Evolutionary conservation across 2,888 invertebrate genomes (phyloP).

Genomic region (Drosophila mulleri): DNA sequence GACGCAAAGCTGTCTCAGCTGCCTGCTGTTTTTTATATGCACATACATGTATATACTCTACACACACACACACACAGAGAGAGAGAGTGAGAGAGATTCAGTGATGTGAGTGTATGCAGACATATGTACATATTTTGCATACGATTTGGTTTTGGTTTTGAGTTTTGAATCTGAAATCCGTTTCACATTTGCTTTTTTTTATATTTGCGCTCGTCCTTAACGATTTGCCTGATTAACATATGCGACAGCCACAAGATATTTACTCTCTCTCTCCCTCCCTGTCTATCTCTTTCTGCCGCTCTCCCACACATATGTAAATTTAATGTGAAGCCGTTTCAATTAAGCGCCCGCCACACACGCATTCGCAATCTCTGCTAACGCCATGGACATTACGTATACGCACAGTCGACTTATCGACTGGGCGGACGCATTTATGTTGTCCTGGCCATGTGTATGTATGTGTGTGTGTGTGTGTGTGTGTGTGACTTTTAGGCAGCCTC

Average conservation of each 20-base stretch:
- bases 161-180: slow-evolving; percentile 54
- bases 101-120: slow-evolving; percentile 10
- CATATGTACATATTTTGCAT: slow-evolving; percentile 56
- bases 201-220: slow-evolving; percentile 18
- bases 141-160: slow-evolving; percentile 50
- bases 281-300: neutral
- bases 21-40: slow-evolving; percentile 7
- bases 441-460: neutral
- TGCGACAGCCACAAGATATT: slow-evolving; percentile 26
- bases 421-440: slow-evolving; percentile 30
- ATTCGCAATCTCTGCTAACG: slow-evolving; percentile 23
- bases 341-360: slow-evolving; percentile 33
- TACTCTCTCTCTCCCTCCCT: neutral
- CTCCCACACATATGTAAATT: neutral
- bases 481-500: slow-evolving; percentile 42
- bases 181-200: slow-evolving; percentile 25
- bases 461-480: neutral
- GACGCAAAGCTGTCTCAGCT: slow-evolving; percentile 43
- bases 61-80: neutral
- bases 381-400: slow-evolving; percentile 50
- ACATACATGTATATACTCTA: neutral
- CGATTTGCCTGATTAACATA: slow-evolving; percentile 57
- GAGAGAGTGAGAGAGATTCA: neutral
- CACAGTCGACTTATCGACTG: slow-evolving; percentile 57
- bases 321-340: slow-evolving; percentile 50